Evolutionary conservation across 2,797 vertebrate genomes (phyloP), one percentile per base, ranked within the genome.

Genomic region (Perodicticus potto): DNA sequence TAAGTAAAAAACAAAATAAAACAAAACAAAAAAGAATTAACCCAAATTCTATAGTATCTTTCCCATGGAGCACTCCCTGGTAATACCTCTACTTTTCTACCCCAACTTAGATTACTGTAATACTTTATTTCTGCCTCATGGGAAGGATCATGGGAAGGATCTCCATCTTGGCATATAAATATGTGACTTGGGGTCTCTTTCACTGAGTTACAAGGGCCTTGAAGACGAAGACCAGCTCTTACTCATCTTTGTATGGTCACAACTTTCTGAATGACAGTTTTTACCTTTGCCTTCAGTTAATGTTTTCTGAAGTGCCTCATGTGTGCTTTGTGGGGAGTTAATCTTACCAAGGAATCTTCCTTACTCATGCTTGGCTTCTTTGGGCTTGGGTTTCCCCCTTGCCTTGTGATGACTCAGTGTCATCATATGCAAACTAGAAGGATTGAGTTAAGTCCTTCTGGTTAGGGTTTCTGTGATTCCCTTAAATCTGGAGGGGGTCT

Each of bases 111-210:
- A 23, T 81, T 77, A 77, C 37, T 25, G 1, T 67, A 84, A 45
- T 73, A 77, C 55, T 94, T 89, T 85, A 72, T 81, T 95, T 93
- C 23, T 95, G 72, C 27, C 40, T 85, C 34, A 85, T 17, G 40
- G n/a, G n/a, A n/a, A 27, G 23, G 67, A 53, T 7, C 25, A n/a
- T 49, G 59, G 81, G 12, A 27, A 89, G 83, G 19, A 80, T 76
- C 7, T 27, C 22, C 69, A 1, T 57, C 34, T 89, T 78, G 32
- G 9, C n/a, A 57, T 45, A 29, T 57, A 78, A 81, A n/a, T 72
- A 72, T 45, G 20, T 89, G 34, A 19, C 2, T 70, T 61, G 34
- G 0, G 70, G 40, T 88, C 22, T 63, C 57, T 94, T 34, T 40
- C 27, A 63, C 29, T 65, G 76, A 63, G 27, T 92, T 93, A 67